phyloP scores from a whole-genome alignment of 2,888 invertebrate genomes.

The Cacoxenus indagator region DNA sequence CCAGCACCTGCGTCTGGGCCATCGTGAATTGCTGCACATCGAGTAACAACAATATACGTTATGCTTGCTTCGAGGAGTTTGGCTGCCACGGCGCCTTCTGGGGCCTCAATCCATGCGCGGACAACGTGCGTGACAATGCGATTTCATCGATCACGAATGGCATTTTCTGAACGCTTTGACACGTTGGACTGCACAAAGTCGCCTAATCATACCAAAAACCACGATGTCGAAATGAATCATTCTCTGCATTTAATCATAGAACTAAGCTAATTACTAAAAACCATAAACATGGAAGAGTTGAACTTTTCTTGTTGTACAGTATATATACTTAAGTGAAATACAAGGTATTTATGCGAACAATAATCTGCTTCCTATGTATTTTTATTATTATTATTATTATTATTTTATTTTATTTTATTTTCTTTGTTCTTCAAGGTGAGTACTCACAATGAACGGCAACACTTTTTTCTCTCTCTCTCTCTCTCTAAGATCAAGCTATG shows the following conservation, averaged over 20 bases:
- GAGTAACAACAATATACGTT: conserved; percentile 71
- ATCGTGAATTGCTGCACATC: conserved; percentile 81
- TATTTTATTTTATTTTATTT: too few species aligned
- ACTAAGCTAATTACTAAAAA: not conserved
- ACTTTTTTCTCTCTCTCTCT: too few species aligned
- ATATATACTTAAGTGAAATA: not conserved
- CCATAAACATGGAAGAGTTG: not conserved
- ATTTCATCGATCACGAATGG: not conserved
- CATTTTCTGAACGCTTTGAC: not conserved
- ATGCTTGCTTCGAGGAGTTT: conserved; percentile 79
- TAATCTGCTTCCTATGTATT: too few species aligned
- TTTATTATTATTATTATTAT: too few species aligned
- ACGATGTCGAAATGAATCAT: not conserved
- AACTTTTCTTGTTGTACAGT: too few species aligned
- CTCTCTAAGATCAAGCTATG: too few species aligned
- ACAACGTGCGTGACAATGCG: conserved; percentile 69
- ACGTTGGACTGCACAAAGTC: not conserved
- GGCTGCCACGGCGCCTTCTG: conserved; percentile 83
- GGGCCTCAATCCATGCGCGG: conserved; percentile 80
- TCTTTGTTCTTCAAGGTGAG: too few species aligned
- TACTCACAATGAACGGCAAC: too few species aligned
- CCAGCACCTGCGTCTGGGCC: conserved; percentile 81
- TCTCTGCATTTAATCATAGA: not conserved
- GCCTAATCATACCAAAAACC: not conserved
- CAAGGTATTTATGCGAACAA: not conserved